Evolutionary conservation across 2,113 vertebrate species (phyloP).

Genomic region (Apodemus sylvaticus): DNA sequence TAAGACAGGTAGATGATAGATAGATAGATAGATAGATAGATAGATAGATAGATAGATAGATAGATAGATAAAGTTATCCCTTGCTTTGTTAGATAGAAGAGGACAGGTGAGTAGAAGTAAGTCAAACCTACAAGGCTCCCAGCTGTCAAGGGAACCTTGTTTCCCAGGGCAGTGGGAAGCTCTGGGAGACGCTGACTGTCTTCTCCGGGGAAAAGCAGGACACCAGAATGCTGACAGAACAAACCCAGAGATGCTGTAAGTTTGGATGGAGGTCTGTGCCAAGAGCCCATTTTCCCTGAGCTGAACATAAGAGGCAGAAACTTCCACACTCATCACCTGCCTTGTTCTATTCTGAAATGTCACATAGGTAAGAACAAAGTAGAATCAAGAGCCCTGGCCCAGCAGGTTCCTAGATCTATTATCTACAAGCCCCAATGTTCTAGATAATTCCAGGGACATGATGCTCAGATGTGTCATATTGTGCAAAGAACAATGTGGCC

Average conservation of each 20-base stretch:
- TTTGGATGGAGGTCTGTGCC: background rate
- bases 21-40: background rate
- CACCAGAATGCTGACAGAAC: background rate
- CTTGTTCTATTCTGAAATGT: background rate
- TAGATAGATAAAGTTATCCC: background rate
- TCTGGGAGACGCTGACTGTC: background rate
- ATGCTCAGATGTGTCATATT: background rate
- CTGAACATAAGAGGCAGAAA: background rate
- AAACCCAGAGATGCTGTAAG: background rate
- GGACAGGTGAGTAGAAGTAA: background rate
- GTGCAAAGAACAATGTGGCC: background rate
- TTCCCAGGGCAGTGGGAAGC: background rate
- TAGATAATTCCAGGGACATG: background rate
- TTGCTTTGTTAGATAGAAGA: background rate
- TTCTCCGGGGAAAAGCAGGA: background rate
- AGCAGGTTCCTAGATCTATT: background rate
- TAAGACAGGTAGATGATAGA: background rate
- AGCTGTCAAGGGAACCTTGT: no score
- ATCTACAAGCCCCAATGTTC: background rate
- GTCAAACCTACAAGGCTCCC: no score
- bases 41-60: background rate
- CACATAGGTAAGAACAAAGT: conserved; percentile 7
- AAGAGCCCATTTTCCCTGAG: conserved; percentile 47
- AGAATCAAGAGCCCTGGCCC: background rate
- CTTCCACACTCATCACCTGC: background rate